Base-by-base conservation (phyloP, 2,797 vertebrate species). In the Rhabdomys pumilio region DNA sequence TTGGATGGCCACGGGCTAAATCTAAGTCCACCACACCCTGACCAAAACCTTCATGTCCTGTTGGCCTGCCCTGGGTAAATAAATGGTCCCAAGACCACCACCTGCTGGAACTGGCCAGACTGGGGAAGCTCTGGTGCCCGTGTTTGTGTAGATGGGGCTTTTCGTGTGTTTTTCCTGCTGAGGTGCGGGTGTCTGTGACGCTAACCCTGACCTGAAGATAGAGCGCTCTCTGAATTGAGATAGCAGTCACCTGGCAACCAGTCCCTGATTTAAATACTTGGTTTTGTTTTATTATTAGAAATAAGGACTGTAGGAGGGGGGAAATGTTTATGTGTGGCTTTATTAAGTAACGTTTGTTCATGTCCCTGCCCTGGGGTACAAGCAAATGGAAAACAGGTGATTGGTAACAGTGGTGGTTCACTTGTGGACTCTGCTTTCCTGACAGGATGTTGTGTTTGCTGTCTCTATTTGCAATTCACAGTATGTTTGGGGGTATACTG, bases 261-360 rank as follows among this genome's bases (percentile, higher is more conserved):
- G 94, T 82, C 94, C 79, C 84, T 75, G 91, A 14, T 59, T 93
- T 94, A 92, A 94, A 83, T 94, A 38, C 61, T 73, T 92, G 55
- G 1, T 63, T 50, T 92, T 77, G 47, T 53, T 69, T 69, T 50
- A 69, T 85, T 76, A 73, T 82, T 72, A 95, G 95, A 95, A 95
- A 38, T 82, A 73, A 96, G 85, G 20, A 82, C 26, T 80, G 0
- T 80, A 85, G 87, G 76, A 63, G 50, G 79, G 92, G 93, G 92
- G 80, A 89, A 94, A 34, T 95, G 57, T 96, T 93, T 86, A 19
- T 26, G 8, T 95, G 6, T 55, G 82, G n/a, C 79, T 55, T 90
- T 81, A 75, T 15, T 94, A 89, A 96, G 63, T 84, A 82, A 82
- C 24, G 44, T 93, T 85, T 76, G 63, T 89, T 89, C 26, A 53